phyloP scores from a whole-genome alignment of 2,113 vertebrate genomes.

The Cheilinus undulatus region DNA sequence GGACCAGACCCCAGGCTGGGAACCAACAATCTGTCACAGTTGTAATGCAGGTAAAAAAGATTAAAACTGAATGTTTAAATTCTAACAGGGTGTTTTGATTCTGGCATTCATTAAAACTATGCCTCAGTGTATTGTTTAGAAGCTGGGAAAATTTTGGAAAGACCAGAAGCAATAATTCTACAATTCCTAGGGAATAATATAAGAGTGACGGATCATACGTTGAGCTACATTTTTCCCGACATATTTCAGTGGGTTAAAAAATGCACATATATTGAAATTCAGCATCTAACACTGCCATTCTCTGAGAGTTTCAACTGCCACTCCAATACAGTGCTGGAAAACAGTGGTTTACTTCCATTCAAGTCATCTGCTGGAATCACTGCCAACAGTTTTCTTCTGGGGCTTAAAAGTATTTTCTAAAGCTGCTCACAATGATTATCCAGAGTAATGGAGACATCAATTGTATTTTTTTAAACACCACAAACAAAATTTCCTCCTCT shows the following conservation, averaged over 20 bases:
- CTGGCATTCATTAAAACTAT: neutral
- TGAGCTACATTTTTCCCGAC: neutral
- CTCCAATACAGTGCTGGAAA: neutral
- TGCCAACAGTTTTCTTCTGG: constrained; percentile 1
- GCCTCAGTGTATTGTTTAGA: neutral
- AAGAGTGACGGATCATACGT: neutral
- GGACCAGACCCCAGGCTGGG: too few relatives aligned
- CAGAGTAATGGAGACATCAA: neutral
- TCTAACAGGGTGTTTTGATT: neutral
- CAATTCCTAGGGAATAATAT: neutral
- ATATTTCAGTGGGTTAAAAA: neutral
- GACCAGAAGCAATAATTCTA: too few relatives aligned
- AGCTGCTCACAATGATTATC: neutral
- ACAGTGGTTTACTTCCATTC: neutral
- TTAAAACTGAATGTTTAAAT: neutral
- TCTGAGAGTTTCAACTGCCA: neutral
- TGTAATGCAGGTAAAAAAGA: neutral
- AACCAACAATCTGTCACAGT: neutral
- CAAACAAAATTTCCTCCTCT: neutral
- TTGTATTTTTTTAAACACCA: neutral
- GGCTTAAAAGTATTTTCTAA: neutral
- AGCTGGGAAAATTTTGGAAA: neutral
- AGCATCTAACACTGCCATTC: neutral
- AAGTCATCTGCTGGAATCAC: neutral
- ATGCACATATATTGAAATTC: neutral